Base-by-base conservation (phyloP, 2,888 invertebrate genomes). In the Keiferia lycopersicella region DNA sequence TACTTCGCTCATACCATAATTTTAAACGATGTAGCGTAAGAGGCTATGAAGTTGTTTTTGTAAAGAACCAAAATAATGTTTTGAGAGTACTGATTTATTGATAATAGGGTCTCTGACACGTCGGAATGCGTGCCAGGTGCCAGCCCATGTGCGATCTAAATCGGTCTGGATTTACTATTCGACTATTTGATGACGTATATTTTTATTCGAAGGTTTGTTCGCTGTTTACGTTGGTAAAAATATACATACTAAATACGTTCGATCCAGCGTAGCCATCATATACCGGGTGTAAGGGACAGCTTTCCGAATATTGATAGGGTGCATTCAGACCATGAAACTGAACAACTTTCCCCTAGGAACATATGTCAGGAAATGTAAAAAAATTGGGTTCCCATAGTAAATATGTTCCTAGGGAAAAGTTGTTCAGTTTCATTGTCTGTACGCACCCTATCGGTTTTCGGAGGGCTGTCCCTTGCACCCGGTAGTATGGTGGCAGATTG, bases 1-100 rank as follows among this genome's bases (percentile, higher is more conserved):
- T n/a, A n/a, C n/a, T n/a, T 20, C 18, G 26, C 34, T 61, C 18
- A 34, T 34, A 50, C 6, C 45, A 45, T 38, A 61, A 16, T 26
- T 11, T 50, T 20, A 50, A 50, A 50, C 22, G 8, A 26, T 1
- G 50, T 61, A 51, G 34, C 30, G 12, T 61, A 71, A 77, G 81
- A 81, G 80, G 80, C 80, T 80, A 80, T 78, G 73, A 75, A 71
- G 69, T 73, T 73, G 66, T 71, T 67, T 62, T 71, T 68, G 62
- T 64, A 66, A 67, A 50, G 66, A 72, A 72, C 73, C 70, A 75
- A 73, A 71, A 69, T 68, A 60, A 68, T 65, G 68, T 61, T 66
- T 70, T 64, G 48, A 45, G 59, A 63, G 68, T 58, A 66, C 65
- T 67, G 64, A 69, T 64, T 60, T 60, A 50, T 20, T 61, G 30